These are phyloP conservation scores for Clamator glandarius DNA, from an alignment of 2,797 vertebrate genomes.

Conservation along the genomic window DNA sequence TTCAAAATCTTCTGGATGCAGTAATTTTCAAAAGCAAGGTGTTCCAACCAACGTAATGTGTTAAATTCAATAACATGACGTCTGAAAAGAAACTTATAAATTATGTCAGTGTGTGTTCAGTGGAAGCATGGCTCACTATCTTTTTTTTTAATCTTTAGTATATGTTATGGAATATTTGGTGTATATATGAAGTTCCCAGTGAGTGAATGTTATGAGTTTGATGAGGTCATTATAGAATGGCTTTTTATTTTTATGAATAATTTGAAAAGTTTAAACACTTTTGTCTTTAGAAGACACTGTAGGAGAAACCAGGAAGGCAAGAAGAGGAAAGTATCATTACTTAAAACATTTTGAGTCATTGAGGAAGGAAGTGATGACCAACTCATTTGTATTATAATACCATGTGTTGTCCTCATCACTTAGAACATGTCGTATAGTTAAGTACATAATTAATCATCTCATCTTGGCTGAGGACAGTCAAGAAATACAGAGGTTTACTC, in stretches of 20 bases:
- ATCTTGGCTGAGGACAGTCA: no score
- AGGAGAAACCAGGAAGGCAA: no score
- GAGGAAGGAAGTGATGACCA: no score
- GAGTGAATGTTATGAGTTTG: not conserved
- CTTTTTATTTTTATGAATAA: not conserved
- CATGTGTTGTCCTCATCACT: no score
- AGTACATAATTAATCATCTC: no score
- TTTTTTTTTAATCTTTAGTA: not conserved
- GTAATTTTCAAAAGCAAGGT: not conserved
- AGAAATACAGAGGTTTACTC: no score
- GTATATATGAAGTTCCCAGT: not conserved
- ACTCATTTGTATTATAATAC: no score
- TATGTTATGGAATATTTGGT: not conserved
- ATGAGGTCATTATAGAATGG: not conserved
- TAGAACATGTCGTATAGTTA: no score
- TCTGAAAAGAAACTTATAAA: not conserved
- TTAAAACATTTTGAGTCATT: no score
- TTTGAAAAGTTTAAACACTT: not conserved
- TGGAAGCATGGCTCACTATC: not conserved
- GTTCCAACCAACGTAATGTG: not conserved
- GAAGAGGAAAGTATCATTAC: no score
- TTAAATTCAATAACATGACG: not conserved
- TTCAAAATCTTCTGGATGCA: not conserved
- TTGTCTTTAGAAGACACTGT: not conserved
- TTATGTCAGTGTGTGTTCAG: not conserved